Base-by-base conservation (phyloP, 2,888 invertebrate species). In the Orthonychiurus folsomi region DNA sequence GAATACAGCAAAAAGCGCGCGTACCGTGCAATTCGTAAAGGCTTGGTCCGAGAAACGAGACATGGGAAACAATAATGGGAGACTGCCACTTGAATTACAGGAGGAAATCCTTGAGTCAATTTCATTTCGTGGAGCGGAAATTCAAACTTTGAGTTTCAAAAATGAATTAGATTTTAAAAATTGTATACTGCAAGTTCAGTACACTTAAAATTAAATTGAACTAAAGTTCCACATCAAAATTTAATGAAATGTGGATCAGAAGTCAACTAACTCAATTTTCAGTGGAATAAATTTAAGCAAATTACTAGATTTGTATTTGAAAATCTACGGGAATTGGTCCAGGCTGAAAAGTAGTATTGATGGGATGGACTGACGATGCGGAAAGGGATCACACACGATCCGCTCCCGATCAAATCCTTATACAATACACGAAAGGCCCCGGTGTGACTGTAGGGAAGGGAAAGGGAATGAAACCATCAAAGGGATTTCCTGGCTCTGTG, bases 401-500 rank as follows among this genome's bases (percentile, higher is more conserved):
- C 37, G 37, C 5, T 37, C 37, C n/a, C 5, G 37, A 37, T 37
- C 37, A 37, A 37, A 52, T 21, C 56, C 18, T 20, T 20, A 9
- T 23, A 9, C 12, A 25, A 5, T 56, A 12, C 24, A 56, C 3
- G 5, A 56, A 23, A 24, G 20, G 20, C 37, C 37, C 37, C 5
- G 5, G 37, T 15, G 21, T 23, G 23, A 25, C 24, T 26, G 50
- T 28, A 50, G 26, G 25, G 50, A 15, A 23, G 25, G 60, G 20
- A 52, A 60, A 52, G n/a, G 23, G 20, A n/a, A 12, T 3, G 9
- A 23, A 23, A 21, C 60, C 37, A 60, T 60, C 55, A 60, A 55
- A 60, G 48, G 60, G 60, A 60, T 60, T 60, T 60, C 60, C 60
- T 60, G 53, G 52, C 60, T 60, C 60, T 60, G 48, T 50, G 56